Evolutionary conservation across 1,140 invertebrate species (phyloP).

Genomic region (Drosophila kanapiae): DNA sequence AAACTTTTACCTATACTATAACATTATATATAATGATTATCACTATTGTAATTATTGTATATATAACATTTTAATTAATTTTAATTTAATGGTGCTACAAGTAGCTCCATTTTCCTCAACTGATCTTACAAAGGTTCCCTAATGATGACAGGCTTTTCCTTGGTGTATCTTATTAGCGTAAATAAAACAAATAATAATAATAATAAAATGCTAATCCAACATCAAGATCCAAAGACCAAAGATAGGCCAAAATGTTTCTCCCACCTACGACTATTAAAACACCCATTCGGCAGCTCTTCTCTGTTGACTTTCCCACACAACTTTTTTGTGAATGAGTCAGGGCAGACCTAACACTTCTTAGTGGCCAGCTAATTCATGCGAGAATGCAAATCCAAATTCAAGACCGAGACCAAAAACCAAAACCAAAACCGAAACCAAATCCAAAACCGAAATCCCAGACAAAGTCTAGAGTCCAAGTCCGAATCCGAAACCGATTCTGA

Average conservation of each 20-base stretch:
- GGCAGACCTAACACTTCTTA: conserved; percentile 28
- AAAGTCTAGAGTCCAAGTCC: neutral
- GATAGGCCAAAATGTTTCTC: neutral
- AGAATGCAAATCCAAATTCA: conserved; percentile 43
- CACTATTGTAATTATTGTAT: too few species aligned
- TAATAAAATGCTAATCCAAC: conserved; percentile 10
- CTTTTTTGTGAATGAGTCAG: conserved; percentile 13
- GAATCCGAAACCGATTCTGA: conserved; percentile 19
- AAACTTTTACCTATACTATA: too few species aligned
- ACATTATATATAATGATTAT: too few species aligned
- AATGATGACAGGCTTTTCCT: too few species aligned
- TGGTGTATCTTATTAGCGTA: neutral
- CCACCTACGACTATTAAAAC: neutral
- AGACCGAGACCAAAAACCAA: conserved; percentile 17
- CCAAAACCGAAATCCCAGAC: conserved; percentile 18
- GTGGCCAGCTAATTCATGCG: conserved; percentile 53
- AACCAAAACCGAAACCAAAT: conserved; percentile 15
- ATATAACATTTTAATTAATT: too few species aligned
- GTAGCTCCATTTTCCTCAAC: too few species aligned
- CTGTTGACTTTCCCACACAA: conserved; percentile 38
- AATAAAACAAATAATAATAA: neutral
- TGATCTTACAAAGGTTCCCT: too few species aligned
- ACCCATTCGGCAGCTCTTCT: neutral
- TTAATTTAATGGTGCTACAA: too few species aligned
- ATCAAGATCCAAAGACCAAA: neutral